Conservation (phyloP, 2,888 invertebrate genomes). For the Heliconius aoede region DNA sequence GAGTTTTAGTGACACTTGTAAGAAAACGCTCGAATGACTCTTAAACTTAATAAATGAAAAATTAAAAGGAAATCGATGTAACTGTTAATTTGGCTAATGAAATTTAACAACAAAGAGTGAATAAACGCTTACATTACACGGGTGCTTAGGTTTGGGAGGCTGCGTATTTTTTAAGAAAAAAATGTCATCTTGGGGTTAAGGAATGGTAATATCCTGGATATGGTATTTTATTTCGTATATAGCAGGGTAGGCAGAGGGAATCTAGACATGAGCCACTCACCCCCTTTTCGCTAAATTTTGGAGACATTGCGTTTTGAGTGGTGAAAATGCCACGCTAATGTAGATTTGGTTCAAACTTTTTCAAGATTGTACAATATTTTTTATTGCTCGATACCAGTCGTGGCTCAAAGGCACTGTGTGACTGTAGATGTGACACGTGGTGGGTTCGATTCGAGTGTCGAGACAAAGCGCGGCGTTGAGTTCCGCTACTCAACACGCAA, state of each 20-base stretch:
- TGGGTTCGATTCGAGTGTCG: too few relatives aligned
- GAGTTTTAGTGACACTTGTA: background rate
- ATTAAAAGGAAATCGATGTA: slow-evolving; percentile 18
- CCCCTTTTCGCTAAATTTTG: too few relatives aligned
- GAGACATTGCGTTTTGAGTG: too few relatives aligned
- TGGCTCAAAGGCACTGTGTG: too few relatives aligned
- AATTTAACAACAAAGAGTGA: slow-evolving; percentile 55
- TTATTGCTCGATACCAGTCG: too few relatives aligned
- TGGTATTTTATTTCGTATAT: slow-evolving; percentile 9
- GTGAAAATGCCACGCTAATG: too few relatives aligned
- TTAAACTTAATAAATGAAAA: background rate
- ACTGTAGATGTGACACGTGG: too few relatives aligned
- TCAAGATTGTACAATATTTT: too few relatives aligned
- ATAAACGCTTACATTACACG: slow-evolving; percentile 60
- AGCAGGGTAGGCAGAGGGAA: background rate
- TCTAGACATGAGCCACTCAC: background rate
- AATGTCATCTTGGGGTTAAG: slow-evolving; percentile 51
- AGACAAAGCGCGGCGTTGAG: background rate
- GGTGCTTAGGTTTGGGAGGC: slow-evolving; percentile 64
- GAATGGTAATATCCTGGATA: slow-evolving; percentile 44
- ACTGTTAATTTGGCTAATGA: slow-evolving; percentile 57
- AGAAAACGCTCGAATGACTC: background rate
- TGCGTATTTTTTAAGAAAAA: slow-evolving; percentile 56
- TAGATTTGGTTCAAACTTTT: too few relatives aligned
- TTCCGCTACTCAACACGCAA: background rate